Conservation (phyloP, 2,888 invertebrate species). For the Ischnura elegans region DNA sequence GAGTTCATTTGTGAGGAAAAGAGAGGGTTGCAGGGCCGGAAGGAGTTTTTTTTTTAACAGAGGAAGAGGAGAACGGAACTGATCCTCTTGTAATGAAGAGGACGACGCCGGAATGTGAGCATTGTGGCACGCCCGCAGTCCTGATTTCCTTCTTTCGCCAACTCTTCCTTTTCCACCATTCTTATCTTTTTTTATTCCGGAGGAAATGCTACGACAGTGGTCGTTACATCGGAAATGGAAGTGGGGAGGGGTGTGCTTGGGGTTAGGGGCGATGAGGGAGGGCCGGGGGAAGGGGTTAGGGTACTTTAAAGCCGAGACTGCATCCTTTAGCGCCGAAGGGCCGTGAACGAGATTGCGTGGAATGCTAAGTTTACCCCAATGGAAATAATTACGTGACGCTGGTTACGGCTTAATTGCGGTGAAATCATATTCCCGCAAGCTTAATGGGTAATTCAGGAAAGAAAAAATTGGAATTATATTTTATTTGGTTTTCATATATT, state of each 20-base stretch:
- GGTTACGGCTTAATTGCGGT: no score
- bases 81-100: background rate
- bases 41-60: background rate
- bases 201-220: background rate
- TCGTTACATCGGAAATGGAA: background rate
- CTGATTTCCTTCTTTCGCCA: background rate
- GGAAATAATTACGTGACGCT: no score
- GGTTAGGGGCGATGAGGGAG: background rate
- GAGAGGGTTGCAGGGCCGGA: background rate
- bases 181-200: background rate
- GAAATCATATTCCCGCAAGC: no score
- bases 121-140: background rate
- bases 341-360: no score
- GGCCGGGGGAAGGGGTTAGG: no score
- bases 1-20: background rate
- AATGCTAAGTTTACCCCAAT: no score
- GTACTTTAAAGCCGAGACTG: no score
- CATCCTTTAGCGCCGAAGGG: no score
- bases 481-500: no score
- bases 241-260: background rate
- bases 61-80: background rate
- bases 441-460: no score
- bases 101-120: background rate
- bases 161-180: background rate
- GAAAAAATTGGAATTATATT: no score